Evolutionary conservation across 2,888 invertebrate species (phyloP).

Genomic region (Brachyptera putata): DNA sequence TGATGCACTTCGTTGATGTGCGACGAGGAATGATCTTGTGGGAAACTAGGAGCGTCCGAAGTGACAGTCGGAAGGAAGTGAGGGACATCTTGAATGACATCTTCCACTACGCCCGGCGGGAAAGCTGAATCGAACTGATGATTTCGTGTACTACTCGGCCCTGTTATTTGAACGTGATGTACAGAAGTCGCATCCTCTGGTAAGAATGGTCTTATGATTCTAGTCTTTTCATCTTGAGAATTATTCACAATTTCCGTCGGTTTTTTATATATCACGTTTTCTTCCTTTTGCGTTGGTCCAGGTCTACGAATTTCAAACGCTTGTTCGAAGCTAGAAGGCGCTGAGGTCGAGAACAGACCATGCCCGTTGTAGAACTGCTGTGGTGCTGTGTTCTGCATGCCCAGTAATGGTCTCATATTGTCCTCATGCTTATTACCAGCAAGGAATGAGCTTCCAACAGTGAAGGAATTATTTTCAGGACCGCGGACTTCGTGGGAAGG

Average conservation of each 20-base stretch:
- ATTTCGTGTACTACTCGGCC: not conserved
- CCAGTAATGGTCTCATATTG: not conserved
- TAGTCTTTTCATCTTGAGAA: constrained; percentile 5
- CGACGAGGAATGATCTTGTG: not conserved
- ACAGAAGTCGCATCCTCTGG: not conserved
- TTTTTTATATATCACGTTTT: not conserved
- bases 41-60: not conserved
- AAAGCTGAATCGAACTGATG: not conserved
- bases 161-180: constrained; percentile 2
- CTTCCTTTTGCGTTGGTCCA: not conserved
- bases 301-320: constrained; percentile 6
- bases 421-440: constrained; percentile 14
- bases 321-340: constrained; percentile 8
- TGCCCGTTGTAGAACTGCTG: constrained; percentile 1
- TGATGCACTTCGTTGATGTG: constrained; percentile 9
- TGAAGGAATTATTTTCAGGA: not conserved
- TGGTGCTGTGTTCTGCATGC: not conserved
- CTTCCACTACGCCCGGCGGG: not conserved
- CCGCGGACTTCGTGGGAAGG: constrained; percentile 7
- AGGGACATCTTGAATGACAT: not conserved
- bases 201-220: constrained; percentile 18
- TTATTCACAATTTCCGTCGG: not conserved
- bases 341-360: not conserved
- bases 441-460: constrained; percentile 10
- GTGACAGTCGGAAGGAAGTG: constrained; percentile 3